Evolutionary conservation across 2,113 vertebrate genomes (phyloP), one percentile per base, ranked within the genome.

Genomic region (Sander lucioperca): DNA sequence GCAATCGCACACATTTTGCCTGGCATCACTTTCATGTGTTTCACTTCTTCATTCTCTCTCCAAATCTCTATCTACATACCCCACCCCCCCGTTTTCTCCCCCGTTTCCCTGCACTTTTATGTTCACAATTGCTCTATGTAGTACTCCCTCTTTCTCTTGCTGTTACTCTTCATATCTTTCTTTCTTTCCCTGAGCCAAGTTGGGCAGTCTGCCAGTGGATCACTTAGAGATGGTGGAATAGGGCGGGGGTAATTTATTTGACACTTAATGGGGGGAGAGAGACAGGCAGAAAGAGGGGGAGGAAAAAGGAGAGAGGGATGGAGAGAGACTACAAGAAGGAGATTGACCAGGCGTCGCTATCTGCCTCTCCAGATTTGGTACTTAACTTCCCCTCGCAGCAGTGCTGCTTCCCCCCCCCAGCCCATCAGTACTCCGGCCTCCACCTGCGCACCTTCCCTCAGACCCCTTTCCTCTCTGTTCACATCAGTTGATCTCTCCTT

Each of bases 141-240:
- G 62, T 48, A 3, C 23, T 65, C 51, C 43, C 62, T 62, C n/a
- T 67, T 73, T 54, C 77, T 81, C 64, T 63, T 3, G 68, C 74
- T 62, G 64, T 82, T 74, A 43, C 69, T 74, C 63, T 48, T 80
- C 66, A 45, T 58, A 53, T 80, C 73, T 66, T 23, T 53, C 72
- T 75, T 56, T 61, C 43, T 65, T 58, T 56, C 77, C 83, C 83
- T 68, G 36, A 71, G 86, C 80, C 84, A 33, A 79, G 66, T 71
- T 39, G 91, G 94, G 94, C 93, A 75, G 68, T 47, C 80, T 80
- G 93, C 94, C 94, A 95, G 85, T 39, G 72, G 90, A 90, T 93
- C 92, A 94, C 93, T 94, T 94, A 93, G 83, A 86, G 89, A 83
- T 77, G 79, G 72, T 62, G 77, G 76, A 78, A 79, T 63, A 19